Conservation (phyloP, 2,113 vertebrate species). For the Bombycilla garrulus region DNA sequence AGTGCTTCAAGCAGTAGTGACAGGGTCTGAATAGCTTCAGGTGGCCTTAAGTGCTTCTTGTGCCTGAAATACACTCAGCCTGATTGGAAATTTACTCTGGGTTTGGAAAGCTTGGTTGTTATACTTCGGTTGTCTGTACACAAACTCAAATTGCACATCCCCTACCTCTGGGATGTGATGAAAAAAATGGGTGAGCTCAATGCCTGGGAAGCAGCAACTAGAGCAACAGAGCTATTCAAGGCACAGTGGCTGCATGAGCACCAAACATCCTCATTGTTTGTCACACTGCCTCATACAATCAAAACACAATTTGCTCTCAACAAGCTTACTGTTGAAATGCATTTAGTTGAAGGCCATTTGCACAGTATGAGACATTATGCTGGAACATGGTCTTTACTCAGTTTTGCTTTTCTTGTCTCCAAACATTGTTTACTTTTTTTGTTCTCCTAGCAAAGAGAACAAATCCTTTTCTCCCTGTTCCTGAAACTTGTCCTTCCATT, state of each 20-base stretch:
- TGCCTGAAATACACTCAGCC: background rate
- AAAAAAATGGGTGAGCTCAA: background rate
- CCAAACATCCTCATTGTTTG: background rate
- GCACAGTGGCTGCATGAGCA: background rate
- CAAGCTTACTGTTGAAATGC: background rate
- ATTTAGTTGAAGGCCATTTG: background rate
- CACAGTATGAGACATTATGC: background rate
- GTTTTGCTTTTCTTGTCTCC: background rate
- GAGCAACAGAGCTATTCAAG: background rate
- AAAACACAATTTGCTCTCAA: background rate
- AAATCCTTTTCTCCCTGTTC: background rate
- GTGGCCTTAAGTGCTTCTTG: background rate
- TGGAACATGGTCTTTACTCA: background rate
- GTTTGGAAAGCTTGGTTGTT: background rate
- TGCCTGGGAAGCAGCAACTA: background rate
- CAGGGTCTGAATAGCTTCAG: background rate
- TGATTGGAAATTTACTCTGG: background rate
- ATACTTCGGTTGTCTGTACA: background rate
- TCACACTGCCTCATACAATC: background rate
- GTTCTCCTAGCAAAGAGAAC: background rate
- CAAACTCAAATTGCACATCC: background rate
- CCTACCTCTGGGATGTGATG: fast-evolving
- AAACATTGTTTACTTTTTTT: background rate
- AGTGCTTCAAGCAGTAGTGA: background rate
- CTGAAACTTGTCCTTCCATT: background rate